phyloP scores from a whole-genome alignment of 2,888 invertebrate genomes.

The Cyrtodaria siliqua region DNA sequence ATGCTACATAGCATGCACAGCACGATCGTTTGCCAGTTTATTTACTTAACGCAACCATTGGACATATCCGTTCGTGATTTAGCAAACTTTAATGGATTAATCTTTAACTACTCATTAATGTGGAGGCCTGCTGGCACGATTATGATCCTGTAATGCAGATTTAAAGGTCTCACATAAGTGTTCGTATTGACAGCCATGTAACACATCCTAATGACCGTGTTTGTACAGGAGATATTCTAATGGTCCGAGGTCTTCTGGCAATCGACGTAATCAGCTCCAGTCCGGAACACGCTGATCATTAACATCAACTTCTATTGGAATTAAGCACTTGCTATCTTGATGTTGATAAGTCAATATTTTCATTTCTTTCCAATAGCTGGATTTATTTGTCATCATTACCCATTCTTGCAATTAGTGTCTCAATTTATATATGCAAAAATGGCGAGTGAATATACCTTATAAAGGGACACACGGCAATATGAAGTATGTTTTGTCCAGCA shows the following conservation, averaged over 20 bases:
- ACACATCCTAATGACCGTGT: conserved; percentile 7
- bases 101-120: conserved; percentile 43
- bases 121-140: conserved; percentile 37
- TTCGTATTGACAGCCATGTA: conserved; percentile 17
- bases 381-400: background rate
- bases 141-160: conserved; percentile 24
- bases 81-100: conserved; percentile 4
- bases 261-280: background rate
- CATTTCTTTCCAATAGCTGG: background rate
- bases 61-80: background rate
- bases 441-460: too few species aligned
- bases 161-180: conserved; percentile 32
- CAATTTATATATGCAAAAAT: too few species aligned
- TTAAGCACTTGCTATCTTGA: background rate
- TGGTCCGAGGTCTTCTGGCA: conserved; percentile 9
- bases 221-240: conserved; percentile 26
- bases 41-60: background rate
- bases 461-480: too few species aligned
- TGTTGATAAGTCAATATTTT: background rate
- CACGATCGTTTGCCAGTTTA: background rate
- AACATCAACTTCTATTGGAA: conserved; percentile 4
- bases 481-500: too few species aligned
- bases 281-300: conserved; percentile 4
- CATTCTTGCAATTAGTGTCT: too few species aligned
- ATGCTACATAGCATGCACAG: background rate